A percentile compares a stretch with the other conserved stretches of the same genome.
These are phyloP conservation scores for Limenitis camilla DNA, from an alignment of 2,888 invertebrate species.

Conservation along the genomic window DNA sequence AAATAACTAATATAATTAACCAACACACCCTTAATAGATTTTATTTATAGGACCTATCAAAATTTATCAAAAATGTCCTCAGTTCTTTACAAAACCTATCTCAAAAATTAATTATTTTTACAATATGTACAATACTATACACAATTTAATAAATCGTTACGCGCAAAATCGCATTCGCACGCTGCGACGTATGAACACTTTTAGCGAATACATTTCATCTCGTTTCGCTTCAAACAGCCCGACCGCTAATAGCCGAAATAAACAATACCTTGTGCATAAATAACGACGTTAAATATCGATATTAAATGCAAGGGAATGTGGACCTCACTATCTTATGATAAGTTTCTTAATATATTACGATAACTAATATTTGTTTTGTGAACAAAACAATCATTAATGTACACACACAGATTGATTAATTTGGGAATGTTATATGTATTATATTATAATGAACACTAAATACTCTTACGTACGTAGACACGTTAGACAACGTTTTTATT, in stretches of 20 bases:
- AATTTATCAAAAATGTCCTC: no score
- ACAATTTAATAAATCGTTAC: conserved; percentile 2
- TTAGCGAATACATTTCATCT: conserved; percentile 35
- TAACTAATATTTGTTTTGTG: neutral
- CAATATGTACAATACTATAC: neutral
- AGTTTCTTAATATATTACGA: neutral
- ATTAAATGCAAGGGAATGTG: neutral
- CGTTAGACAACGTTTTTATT: no score
- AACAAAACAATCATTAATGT: neutral
- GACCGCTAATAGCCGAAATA: conserved; percentile 29
- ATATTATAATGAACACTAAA: no score
- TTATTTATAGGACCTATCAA: no score
- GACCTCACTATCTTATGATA: neutral
- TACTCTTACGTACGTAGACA: no score
- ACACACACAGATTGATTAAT: no score
- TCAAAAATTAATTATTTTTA: no score
- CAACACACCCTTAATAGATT: no score
- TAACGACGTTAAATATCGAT: neutral
- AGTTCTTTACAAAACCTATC: no score
- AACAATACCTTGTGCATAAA: conserved; percentile 16
- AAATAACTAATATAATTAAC: no score
- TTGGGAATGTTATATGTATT: no score
- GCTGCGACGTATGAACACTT: conserved; percentile 45
- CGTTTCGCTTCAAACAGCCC: conserved; percentile 28
- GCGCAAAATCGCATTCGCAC: conserved; percentile 37